A percentile compares a stretch with the other conserved stretches of the same genome.
Evolutionary conservation across 2,888 invertebrate species (phyloP).

Genomic region (Patella depressa): DNA sequence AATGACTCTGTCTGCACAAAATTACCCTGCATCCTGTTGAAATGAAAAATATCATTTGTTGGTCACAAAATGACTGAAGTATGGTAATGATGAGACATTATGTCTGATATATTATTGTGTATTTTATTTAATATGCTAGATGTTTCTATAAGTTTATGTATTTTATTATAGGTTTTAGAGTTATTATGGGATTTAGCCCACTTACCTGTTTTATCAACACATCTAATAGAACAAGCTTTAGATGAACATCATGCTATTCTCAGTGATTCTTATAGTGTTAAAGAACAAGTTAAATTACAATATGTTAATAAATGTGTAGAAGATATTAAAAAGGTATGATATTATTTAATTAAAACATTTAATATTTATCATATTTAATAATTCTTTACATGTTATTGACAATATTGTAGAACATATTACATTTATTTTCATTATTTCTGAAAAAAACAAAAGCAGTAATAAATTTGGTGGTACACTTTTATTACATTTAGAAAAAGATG

Average conservation of each 20-base stretch:
- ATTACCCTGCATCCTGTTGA: too few relatives aligned
- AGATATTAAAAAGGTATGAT: slow-evolving; percentile 71
- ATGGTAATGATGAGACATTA: background rate
- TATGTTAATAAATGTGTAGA: slow-evolving; percentile 73
- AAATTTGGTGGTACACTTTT: too few relatives aligned
- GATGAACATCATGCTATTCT: slow-evolving; percentile 73
- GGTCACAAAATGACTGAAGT: background rate
- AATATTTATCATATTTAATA: too few relatives aligned
- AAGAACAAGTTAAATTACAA: slow-evolving; percentile 71
- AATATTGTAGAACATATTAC: too few relatives aligned
- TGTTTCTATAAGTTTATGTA: background rate
- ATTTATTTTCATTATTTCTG: too few relatives aligned
- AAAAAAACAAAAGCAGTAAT: too few relatives aligned
- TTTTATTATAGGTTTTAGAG: slow-evolving; percentile 69
- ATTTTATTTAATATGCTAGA: background rate
- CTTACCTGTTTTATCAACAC: slow-evolving; percentile 69
- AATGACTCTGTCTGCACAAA: too few relatives aligned
- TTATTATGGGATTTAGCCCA: slow-evolving; percentile 73
- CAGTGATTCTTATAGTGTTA: slow-evolving; percentile 70
- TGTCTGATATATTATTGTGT: background rate
- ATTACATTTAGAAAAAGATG: too few relatives aligned
- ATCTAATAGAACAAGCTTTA: slow-evolving; percentile 71
- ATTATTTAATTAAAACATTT: too few relatives aligned
- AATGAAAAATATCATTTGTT: too few relatives aligned
- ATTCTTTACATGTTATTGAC: too few relatives aligned